Base-by-base conservation (phyloP, 2,113 vertebrate genomes). In the Candoia aspera region DNA sequence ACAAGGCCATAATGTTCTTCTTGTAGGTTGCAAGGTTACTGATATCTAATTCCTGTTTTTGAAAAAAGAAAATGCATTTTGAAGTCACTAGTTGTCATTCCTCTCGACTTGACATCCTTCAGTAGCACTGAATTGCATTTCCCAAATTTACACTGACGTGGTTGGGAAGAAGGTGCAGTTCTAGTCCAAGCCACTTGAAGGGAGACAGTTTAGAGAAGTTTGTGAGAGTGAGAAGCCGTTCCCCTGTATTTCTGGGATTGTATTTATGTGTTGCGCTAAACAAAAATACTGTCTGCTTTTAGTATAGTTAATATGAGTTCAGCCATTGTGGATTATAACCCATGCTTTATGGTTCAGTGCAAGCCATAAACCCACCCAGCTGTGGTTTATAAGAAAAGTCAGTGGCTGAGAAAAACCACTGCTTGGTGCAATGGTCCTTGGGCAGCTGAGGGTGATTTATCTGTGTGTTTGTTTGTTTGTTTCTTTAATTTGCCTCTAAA, bases 1-100 rank as follows among this genome's bases (percentile, higher is more conserved):
- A 98, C 96, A 99, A 98, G 94, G 98, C 98, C 98, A 99, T 99
- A 97, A 99, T 98, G 95, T 96, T 98, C 89, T 98, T 98, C 97
- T 98, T 98, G 96, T 98, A 98, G 29, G 97, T 97, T 24, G 98
- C 94, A 93, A 98, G 97, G 96, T 98, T 98, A 95, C 97, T 98
- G 93, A 98, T 97, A 95, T 99, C 98, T 97, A 98, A 96, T 42
- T 98, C 98, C 98, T 99, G 95, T 91, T 94, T 95, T 46, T 15
- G 12, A 95, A 96, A 95, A 94, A 96, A 97, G 85, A 98, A 92
- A 97, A 93, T 1, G 17, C 21, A 79, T 79, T 79, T 79, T 79
- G 42, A 79, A 79, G 73, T 33, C 17, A 42, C 73, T 42, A 79
- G 73, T 42, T 79, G 42, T 1, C 17, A 79, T 79, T 79, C 73